phyloP scores from a whole-genome alignment of 2,888 invertebrate species.

The Hemaris fuciformis region DNA sequence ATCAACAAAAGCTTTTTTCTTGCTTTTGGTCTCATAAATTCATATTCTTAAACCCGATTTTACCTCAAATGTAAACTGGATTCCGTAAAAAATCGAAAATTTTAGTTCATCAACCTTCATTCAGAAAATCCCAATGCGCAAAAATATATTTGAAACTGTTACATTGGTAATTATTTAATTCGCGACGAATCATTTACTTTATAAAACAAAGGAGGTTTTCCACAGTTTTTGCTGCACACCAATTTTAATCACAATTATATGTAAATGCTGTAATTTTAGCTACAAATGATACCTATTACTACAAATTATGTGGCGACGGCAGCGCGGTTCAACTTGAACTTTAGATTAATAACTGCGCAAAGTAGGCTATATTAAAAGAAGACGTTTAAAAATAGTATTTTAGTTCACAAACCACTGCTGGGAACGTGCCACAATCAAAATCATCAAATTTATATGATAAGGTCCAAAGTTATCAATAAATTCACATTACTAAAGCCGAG shows the following conservation, averaged over 20 bases:
- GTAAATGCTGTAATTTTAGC: conserved; percentile 6
- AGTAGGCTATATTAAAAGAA: neutral
- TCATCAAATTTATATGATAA: no score
- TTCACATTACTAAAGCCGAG: no score
- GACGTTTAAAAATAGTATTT: no score
- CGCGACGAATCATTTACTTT: neutral
- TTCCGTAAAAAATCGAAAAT: no score
- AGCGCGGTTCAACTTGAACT: neutral
- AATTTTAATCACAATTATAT: neutral
- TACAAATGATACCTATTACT: neutral
- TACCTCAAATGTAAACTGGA: no score
- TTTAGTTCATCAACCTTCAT: neutral
- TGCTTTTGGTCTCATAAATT: no score
- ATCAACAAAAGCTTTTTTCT: no score
- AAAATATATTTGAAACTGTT: neutral
- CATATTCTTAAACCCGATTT: no score
- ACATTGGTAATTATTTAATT: neutral
- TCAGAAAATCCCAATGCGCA: neutral
- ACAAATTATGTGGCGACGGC: neutral
- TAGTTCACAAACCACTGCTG: no score
- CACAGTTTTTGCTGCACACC: neutral
- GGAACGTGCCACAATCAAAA: no score
- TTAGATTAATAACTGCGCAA: neutral
- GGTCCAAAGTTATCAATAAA: no score
- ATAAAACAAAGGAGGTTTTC: neutral